Conservation (phyloP, 2,797 vertebrate genomes). For the Spondyliosoma cantharus region DNA sequence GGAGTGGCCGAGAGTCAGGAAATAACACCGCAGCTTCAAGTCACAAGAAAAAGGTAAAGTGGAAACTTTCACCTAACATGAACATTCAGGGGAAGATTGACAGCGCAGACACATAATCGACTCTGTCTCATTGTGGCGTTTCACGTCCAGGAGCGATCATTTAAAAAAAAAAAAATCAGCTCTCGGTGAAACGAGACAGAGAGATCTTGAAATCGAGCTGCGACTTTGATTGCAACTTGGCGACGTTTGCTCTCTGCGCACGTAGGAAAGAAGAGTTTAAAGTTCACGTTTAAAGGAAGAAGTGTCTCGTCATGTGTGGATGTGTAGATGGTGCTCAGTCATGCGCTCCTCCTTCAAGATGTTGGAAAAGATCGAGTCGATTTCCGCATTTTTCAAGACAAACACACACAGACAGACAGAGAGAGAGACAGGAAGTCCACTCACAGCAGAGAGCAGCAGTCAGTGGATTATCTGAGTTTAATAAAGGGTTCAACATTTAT, state of each 20-base stretch:
- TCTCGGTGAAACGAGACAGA: background rate
- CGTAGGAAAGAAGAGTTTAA: no score
- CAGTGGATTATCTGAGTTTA: fast-evolving
- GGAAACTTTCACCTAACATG: constrained; percentile 17
- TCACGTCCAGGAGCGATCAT: fast-evolving
- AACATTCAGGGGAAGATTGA: background rate
- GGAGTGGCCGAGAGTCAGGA: constrained; percentile 66
- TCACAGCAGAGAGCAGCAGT: no score
- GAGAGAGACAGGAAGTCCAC: background rate
- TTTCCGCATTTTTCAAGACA: constrained; percentile 64
- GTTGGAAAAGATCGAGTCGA: constrained; percentile 3
- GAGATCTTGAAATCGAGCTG: background rate
- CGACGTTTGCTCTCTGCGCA: background rate
- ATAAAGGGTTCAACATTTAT: no score
- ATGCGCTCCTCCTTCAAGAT: background rate
- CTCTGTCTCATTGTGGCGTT: fast-evolving
- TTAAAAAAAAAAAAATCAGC: fast-evolving
- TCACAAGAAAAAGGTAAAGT: constrained; percentile 71
- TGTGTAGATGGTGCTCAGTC: fast-evolving
- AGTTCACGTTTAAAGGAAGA: fast-evolving
- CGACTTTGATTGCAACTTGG: background rate
- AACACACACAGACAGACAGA: background rate
- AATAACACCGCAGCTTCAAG: constrained; percentile 43
- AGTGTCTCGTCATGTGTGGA: no score
- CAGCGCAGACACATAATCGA: fast-evolving